phyloP scores from a whole-genome alignment of 2,113 vertebrate species.

The Numida meleagris region DNA sequence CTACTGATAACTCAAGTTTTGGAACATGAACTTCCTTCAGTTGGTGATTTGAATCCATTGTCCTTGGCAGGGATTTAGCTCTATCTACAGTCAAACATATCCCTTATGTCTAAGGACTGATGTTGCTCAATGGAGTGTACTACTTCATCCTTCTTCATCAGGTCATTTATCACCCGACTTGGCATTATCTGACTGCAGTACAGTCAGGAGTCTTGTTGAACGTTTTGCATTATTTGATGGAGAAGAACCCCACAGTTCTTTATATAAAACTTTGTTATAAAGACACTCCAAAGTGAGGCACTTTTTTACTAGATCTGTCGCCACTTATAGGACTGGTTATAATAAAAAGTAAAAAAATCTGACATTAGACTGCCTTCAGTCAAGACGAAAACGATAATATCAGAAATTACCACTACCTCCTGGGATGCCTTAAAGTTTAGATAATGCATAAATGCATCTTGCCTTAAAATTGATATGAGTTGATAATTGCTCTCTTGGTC shows the following conservation, averaged over 20 bases:
- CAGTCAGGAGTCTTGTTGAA: background rate
- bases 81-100: background rate
- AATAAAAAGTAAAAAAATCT: background rate
- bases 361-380: background rate
- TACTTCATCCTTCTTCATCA: background rate
- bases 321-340: background rate
- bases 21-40: background rate
- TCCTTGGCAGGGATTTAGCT: background rate
- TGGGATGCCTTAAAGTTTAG: background rate
- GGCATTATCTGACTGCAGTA: background rate
- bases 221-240: background rate
- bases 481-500: background rate
- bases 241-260: background rate
- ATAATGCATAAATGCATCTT: background rate
- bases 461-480: background rate
- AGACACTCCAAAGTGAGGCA: background rate
- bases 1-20: background rate
- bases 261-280: background rate
- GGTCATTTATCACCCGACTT: background rate
- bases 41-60: background rate
- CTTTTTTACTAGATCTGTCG: background rate
- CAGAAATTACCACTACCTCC: background rate
- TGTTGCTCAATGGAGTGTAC: background rate
- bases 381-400: background rate
- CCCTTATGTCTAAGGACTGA: background rate